These are phyloP conservation scores for Petroica traversi DNA, from an alignment of 2,113 vertebrate genomes.

Conservation along the genomic window DNA sequence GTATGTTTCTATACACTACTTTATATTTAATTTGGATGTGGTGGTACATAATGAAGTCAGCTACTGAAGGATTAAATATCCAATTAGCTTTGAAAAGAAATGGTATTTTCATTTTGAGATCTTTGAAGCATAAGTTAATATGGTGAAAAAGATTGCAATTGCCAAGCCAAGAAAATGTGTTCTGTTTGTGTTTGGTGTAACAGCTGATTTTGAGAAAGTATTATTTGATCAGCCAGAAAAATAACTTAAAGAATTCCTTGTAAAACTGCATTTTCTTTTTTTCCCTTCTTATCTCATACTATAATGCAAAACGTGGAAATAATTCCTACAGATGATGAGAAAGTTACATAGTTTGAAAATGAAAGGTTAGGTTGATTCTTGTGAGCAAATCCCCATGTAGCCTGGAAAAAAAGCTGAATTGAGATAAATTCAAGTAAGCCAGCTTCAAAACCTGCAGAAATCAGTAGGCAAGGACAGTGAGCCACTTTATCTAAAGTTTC, in stretches of 20 bases:
- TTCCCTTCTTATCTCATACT: neutral
- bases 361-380: neutral
- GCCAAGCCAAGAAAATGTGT: neutral
- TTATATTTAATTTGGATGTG: neutral
- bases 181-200: neutral
- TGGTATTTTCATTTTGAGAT: neutral
- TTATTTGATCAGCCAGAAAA: neutral
- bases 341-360: neutral
- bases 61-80: neutral
- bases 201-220: neutral
- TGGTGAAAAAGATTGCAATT: neutral
- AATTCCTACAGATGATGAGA: neutral
- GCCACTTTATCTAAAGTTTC: neutral
- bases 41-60: neutral
- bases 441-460: neutral
- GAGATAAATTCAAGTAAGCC: neutral
- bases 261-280: neutral
- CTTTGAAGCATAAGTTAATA: neutral
- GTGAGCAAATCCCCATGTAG: neutral
- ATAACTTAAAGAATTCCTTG: neutral
- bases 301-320: slow-evolving; percentile 58
- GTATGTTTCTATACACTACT: neutral
- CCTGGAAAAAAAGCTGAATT: neutral
- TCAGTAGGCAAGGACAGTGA: neutral
- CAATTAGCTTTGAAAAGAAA: neutral